Evolutionary conservation across 2,888 invertebrate species (phyloP).

Genomic region (Apodemia mormo): DNA sequence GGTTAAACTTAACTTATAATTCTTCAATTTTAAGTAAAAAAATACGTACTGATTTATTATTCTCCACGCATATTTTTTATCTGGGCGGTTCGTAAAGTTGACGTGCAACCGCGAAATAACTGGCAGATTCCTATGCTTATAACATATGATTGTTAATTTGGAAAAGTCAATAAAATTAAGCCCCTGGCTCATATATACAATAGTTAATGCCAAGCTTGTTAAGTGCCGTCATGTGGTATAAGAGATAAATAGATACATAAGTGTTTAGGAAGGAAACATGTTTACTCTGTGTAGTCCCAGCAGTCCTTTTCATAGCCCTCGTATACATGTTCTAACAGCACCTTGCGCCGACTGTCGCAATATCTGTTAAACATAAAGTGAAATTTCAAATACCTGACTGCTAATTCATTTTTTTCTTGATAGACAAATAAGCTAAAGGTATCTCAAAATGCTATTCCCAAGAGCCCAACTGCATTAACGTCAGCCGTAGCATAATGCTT

Average conservation of each 20-base stretch:
- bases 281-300: slow-evolving; percentile 97
- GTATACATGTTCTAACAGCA: slow-evolving; percentile 97
- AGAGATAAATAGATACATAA: slow-evolving; percentile 36
- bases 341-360: slow-evolving; percentile 98
- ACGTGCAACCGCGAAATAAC: not conserved
- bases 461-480: too few relatives aligned
- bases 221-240: slow-evolving; percentile 36
- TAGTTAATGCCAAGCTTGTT: slow-evolving; percentile 18
- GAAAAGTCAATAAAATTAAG: slow-evolving; percentile 19
- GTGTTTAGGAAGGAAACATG: slow-evolving; percentile 42
- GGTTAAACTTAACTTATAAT: too few relatives aligned
- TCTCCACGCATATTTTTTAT: not conserved
- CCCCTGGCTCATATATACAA: slow-evolving; percentile 32
- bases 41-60: not conserved
- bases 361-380: slow-evolving; percentile 87
- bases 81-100: not conserved
- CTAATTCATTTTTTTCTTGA: not conserved
- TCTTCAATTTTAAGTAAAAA: not conserved
- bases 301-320: slow-evolving; percentile 99
- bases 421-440: not conserved
- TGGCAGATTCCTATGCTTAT: not conserved
- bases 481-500: too few relatives aligned
- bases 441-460: too few relatives aligned
- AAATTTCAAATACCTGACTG: not conserved
- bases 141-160: not conserved